Percentiles rank a stretch among this genome's conserved stretches.
These are phyloP conservation scores for Mycalesis mineus DNA, from an alignment of 2,888 invertebrate genomes.

Conservation along the genomic window DNA sequence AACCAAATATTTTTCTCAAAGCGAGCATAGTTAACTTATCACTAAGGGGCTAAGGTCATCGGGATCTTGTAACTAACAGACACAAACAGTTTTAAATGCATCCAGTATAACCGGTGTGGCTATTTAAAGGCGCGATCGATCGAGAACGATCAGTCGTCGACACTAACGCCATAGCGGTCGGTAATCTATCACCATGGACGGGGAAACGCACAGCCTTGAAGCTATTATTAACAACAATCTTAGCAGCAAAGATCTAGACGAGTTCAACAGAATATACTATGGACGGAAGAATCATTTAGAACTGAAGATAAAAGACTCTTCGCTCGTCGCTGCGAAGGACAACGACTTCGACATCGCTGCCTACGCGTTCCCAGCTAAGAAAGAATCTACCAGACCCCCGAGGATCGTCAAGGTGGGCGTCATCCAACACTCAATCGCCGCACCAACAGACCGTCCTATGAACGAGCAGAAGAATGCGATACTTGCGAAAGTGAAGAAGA, in stretches of 20 bases:
- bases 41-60: conserved; percentile 62
- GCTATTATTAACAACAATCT: conserved; percentile 64
- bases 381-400: conserved; percentile 79
- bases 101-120: conserved; percentile 38
- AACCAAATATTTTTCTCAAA: conserved; percentile 54
- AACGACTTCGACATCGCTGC: conserved; percentile 75
- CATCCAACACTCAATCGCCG: conserved; percentile 91
- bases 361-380: conserved; percentile 67
- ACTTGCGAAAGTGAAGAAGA: conserved; percentile 84
- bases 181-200: conserved; percentile 46
- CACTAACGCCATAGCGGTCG: conserved; percentile 33
- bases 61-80: conserved; percentile 48
- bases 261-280: conserved; percentile 69
- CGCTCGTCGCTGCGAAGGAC: conserved; percentile 74
- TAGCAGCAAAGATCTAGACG: conserved; percentile 61
- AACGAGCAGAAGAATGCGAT: conserved; percentile 88
- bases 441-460: conserved; percentile 87
- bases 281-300: conserved; percentile 61
- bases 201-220: conserved; percentile 67
- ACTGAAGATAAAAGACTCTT: conserved; percentile 63
- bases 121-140: conserved; percentile 51
- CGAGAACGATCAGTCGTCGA: conserved; percentile 42
- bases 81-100: conserved; percentile 38
- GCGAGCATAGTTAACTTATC: conserved; percentile 49
- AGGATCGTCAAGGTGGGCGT: conserved; percentile 90